Percentiles rank a stretch among this genome's conserved stretches.
These are phyloP conservation scores for Lasiurus borealis DNA, from an alignment of 2,113 vertebrate species.

Conservation along the genomic window DNA sequence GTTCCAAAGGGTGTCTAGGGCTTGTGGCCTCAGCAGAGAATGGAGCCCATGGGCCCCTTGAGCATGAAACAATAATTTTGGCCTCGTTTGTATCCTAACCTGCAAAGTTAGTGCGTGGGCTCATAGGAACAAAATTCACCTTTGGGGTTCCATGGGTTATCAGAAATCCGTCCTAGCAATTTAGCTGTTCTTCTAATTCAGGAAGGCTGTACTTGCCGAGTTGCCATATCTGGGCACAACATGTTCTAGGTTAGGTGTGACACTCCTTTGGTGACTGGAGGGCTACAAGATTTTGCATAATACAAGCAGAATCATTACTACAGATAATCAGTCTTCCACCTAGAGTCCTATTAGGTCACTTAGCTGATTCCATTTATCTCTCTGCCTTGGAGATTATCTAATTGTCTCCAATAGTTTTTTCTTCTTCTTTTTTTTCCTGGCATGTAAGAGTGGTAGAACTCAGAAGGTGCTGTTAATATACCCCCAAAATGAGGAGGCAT, in stretches of 20 bases:
- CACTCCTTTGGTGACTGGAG: neutral
- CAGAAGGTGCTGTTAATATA: conserved; percentile 17
- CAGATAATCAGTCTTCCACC: conserved; percentile 1
- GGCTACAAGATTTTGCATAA: neutral
- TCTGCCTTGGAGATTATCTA: neutral
- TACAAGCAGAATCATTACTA: conserved; percentile 10
- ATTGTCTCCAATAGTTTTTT: neutral
- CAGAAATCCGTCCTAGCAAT: neutral
- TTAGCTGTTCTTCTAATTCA: conserved; percentile 21
- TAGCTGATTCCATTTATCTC: neutral
- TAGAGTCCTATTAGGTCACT: neutral
- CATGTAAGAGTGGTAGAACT: neutral
- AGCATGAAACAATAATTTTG: neutral
- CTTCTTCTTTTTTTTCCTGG: neutral
- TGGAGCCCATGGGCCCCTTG: neutral
- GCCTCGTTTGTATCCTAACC: neutral
- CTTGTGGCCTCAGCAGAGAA: neutral
- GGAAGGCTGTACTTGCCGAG: neutral
- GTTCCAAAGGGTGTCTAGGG: neutral
- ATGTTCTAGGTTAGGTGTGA: conserved; percentile 6
- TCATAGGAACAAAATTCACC: conserved; percentile 28
- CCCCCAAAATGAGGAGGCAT: neutral
- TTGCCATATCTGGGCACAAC: neutral
- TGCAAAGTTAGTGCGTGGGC: neutral
- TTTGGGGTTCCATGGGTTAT: neutral